These are phyloP conservation scores for Lagopus muta DNA, from an alignment of 2,113 vertebrate species.

Conservation along the genomic window DNA sequence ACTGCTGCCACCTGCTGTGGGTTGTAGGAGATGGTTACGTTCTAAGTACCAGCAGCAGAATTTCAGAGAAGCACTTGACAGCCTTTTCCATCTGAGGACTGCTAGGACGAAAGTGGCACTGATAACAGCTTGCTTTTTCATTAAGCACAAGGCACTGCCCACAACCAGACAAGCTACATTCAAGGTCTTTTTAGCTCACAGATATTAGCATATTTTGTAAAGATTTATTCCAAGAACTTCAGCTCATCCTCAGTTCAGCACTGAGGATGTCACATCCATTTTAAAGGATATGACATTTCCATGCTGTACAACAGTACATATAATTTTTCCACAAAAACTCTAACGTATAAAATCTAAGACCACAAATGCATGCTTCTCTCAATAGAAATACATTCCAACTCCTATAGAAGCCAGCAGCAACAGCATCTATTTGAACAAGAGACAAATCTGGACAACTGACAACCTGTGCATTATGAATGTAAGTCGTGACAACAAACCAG, in stretches of 20 bases:
- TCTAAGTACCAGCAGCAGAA: background rate
- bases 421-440: background rate
- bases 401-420: background rate
- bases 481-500: background rate
- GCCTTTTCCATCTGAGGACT: background rate
- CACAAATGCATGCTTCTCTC: background rate
- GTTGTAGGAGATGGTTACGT: background rate
- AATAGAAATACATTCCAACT: background rate
- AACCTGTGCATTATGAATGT: background rate
- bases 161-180: background rate
- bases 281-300: background rate
- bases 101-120: rapidly evolving
- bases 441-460: background rate
- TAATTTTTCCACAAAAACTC: background rate
- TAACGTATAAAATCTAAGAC: background rate
- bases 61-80: background rate
- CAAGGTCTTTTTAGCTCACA: background rate
- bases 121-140: background rate
- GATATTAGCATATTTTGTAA: background rate
- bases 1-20: background rate
- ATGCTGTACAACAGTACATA: rapidly evolving
- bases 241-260: background rate
- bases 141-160: background rate
- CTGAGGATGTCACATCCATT: background rate
- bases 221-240: background rate